Percentiles rank a stretch among this genome's conserved stretches.
These are phyloP conservation scores for Drosophila testacea DNA, from an alignment of 2,888 invertebrate genomes.

Conservation along the genomic window DNA sequence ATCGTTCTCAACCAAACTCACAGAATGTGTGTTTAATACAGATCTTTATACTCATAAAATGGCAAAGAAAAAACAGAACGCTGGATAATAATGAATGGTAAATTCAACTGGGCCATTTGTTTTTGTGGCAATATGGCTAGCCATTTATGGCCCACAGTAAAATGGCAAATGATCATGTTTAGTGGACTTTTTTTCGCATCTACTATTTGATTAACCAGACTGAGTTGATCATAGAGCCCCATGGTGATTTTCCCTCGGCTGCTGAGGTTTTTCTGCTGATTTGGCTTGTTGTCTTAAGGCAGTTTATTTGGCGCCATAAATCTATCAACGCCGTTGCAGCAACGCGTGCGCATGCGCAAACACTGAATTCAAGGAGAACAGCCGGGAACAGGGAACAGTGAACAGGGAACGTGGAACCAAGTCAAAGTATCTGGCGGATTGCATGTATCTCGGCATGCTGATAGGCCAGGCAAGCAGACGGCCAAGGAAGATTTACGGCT, in stretches of 20 bases:
- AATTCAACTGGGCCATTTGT: conserved; percentile 26
- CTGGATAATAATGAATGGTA: conserved; percentile 15
- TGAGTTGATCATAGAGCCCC: conserved; percentile 21
- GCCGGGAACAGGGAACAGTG: not conserved
- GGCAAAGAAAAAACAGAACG: not conserved
- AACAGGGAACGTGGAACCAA: not conserved
- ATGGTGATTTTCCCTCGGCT: conserved; percentile 3
- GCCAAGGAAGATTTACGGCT: conserved; percentile 72
- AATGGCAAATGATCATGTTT: conserved; percentile 74
- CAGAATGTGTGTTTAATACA: too few relatives aligned
- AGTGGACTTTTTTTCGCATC: conserved; percentile 59
- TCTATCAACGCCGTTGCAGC: conserved; percentile 76
- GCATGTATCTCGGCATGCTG: conserved; percentile 60
- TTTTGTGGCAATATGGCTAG: conserved; percentile 7
- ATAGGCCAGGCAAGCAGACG: conserved; percentile 51
- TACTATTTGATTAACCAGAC: conserved; percentile 71
- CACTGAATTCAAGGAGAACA: conserved; percentile 38
- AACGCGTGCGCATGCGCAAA: conserved; percentile 78
- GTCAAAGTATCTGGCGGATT: conserved; percentile 43
- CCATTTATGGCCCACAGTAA: conserved; percentile 48
- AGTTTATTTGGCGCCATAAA: conserved; percentile 84
- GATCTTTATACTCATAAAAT: not conserved
- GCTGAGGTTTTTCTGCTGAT: conserved; percentile 49
- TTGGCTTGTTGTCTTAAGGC: conserved; percentile 77
- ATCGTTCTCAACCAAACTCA: too few relatives aligned